Conservation (phyloP, 2,113 vertebrate genomes). For the Aramus guarauna region DNA sequence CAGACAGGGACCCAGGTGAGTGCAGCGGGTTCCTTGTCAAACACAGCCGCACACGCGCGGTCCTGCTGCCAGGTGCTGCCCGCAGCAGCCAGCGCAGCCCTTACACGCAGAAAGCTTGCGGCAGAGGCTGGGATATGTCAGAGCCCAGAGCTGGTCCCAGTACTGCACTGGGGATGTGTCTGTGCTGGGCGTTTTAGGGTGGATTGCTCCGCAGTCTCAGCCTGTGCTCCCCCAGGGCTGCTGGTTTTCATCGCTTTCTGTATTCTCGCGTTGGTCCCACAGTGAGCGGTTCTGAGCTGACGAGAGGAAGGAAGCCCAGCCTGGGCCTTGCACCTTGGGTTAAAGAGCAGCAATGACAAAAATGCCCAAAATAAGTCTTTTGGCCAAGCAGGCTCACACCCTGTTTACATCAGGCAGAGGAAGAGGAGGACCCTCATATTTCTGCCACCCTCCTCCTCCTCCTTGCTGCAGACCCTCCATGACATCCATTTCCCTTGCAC, state of each 20-base stretch:
- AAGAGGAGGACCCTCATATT: background rate
- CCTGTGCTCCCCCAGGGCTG: background rate
- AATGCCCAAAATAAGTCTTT: background rate
- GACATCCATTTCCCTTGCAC: background rate
- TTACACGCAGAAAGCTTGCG: rapidly evolving
- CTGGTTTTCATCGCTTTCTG: background rate
- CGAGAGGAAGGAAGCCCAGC: background rate
- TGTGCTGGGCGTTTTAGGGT: background rate
- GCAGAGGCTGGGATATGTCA: background rate
- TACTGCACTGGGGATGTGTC: too few species aligned
- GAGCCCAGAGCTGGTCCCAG: rapidly evolving
- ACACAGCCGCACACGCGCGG: rapidly evolving
- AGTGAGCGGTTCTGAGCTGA: background rate
- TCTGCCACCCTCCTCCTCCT: background rate
- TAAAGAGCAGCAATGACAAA: background rate
- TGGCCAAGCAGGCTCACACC: rapidly evolving
- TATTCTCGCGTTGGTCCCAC: rapidly evolving
- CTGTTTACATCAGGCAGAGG: background rate
- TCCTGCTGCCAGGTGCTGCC: background rate
- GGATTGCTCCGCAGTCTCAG: rapidly evolving
- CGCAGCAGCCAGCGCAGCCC: rapidly evolving
- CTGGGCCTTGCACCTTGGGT: background rate
- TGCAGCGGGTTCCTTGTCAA: rapidly evolving
- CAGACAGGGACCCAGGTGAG: background rate
- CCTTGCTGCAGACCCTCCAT: background rate